Conservation (phyloP, 2,797 vertebrate genomes). For the Crypturellus tataupa region DNA sequence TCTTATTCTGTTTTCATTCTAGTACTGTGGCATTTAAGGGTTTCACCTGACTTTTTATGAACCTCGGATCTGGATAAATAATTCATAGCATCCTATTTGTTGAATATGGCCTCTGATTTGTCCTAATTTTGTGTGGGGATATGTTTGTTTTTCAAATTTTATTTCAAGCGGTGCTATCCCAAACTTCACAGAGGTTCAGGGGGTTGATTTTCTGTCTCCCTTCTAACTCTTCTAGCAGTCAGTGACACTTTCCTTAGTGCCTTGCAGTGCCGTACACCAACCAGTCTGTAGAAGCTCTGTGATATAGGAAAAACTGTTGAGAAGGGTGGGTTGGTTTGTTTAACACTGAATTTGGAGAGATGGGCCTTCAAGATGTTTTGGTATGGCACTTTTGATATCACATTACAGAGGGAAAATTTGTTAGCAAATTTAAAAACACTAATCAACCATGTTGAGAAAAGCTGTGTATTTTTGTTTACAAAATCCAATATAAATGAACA, state of each 20-base stretch:
- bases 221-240: background rate
- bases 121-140: background rate
- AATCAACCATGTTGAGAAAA: background rate
- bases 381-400: background rate
- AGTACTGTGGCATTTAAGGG: background rate
- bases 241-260: background rate
- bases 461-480: background rate
- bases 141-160: background rate
- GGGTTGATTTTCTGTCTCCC: background rate
- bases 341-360: background rate
- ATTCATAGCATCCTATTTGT: background rate
- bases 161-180: background rate
- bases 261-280: no score
- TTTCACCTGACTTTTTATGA: background rate
- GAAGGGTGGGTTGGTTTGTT: no score
- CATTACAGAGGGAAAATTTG: background rate
- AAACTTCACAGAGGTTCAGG: background rate
- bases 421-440: background rate
- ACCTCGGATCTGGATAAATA: background rate
- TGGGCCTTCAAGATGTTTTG: background rate
- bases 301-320: no score
- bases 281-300: no score
- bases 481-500: background rate
- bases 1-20: background rate
- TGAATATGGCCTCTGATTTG: conserved; percentile 1